Evolutionary conservation across 2,797 vertebrate species (phyloP).

Genomic region (Peromyscus attwateri): DNA sequence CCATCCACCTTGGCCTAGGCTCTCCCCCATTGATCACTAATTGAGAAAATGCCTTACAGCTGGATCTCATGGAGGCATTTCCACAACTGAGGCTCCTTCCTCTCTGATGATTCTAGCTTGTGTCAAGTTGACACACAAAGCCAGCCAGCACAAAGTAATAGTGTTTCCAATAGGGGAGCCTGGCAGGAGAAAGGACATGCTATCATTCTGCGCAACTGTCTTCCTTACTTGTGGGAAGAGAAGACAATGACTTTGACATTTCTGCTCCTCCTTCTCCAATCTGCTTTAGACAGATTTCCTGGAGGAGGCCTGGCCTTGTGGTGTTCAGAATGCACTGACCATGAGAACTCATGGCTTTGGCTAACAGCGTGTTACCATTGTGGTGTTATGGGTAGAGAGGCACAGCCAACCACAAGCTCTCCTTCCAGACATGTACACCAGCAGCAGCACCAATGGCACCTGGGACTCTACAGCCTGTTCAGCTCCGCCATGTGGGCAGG

Average conservation of each 20-base stretch:
- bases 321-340: neutral
- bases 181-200: neutral
- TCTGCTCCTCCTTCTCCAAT: neutral
- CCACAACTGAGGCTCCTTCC: neutral
- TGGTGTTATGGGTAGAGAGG: neutral
- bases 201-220: neutral
- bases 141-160: neutral
- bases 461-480: neutral
- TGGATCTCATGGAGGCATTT: neutral
- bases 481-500: too few relatives aligned
- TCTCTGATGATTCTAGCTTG: neutral
- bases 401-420: neutral
- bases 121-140: neutral
- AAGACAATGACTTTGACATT: neutral
- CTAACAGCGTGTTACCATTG: neutral
- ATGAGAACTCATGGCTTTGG: neutral
- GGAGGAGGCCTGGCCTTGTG: neutral
- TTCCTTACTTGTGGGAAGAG: neutral
- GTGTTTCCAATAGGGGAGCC: neutral
- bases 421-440: neutral
- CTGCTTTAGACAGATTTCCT: neutral
- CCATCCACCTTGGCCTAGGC: neutral
- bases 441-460: neutral
- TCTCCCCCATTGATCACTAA: neutral
- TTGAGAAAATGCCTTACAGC: neutral